These are phyloP conservation scores for Gorsachius magnificus DNA, from an alignment of 2,797 vertebrate species.

Conservation along the genomic window DNA sequence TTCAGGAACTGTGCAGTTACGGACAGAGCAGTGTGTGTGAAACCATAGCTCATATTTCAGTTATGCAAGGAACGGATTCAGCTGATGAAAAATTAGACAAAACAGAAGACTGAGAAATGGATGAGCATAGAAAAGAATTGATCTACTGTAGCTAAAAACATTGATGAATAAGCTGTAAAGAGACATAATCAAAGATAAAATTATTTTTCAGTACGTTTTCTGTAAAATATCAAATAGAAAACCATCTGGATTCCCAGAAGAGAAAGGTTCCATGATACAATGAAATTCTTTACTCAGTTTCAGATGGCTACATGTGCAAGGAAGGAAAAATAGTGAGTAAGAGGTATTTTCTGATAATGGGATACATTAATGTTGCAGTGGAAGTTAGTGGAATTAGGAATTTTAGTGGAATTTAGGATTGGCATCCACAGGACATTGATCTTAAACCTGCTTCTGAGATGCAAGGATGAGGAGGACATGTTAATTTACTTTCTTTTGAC, in stretches of 20 bases:
- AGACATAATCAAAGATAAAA: background rate
- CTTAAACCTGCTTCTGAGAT: background rate
- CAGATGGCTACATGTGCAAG: background rate
- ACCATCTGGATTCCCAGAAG: background rate
- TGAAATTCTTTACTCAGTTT: background rate
- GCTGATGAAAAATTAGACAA: background rate
- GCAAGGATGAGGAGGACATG: background rate
- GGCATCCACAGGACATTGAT: background rate
- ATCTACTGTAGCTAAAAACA: background rate
- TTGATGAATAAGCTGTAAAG: background rate
- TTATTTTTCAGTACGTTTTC: background rate
- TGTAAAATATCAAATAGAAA: background rate
- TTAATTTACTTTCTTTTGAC: background rate
- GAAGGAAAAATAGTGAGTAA: background rate
- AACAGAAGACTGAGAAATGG: background rate
- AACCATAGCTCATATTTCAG: conserved; percentile 18
- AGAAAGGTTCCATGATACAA: background rate
- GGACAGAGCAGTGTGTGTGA: background rate
- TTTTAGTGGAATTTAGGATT: background rate
- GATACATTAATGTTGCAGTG: background rate
- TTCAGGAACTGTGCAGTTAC: conserved; percentile 12
- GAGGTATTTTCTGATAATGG: conserved; percentile 1
- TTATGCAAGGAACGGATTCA: conserved; percentile 20
- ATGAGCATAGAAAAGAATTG: background rate
- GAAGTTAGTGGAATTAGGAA: background rate